Base-by-base conservation (phyloP, 2,797 vertebrate species). In the Falco biarmicus region DNA sequence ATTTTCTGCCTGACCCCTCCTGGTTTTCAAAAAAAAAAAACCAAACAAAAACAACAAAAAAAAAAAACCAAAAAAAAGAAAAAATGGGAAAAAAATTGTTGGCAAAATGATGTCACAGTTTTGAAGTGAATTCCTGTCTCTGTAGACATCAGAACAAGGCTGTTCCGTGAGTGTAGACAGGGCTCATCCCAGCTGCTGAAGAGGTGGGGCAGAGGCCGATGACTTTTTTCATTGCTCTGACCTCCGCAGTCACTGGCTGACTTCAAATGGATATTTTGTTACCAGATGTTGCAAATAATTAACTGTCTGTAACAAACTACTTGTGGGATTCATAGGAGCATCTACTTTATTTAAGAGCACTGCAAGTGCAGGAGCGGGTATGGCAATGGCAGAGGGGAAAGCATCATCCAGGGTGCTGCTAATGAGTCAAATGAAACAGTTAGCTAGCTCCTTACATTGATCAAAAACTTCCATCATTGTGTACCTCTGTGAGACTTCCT, bases 31-130 rank as follows among this genome's bases (percentile, higher is more conserved):
- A 63, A 54, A 74, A 87, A 66, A 45, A 50, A 80, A 45, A n/a
- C n/a, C 14, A 0, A 1, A 64, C 37, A 37, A 37, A 37, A 37
- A n/a, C n/a, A n/a, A n/a, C n/a, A 37, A 37, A 37, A 37, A 37
- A 37, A 37, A 10, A 37, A 37, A 37, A 10, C 37, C 9, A 10
- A n/a, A 47, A 45, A n/a, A 41, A 45, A 15, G 6, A 61, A 47
- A 37, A 48, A 48, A 7, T 0, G 2, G 5, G 1, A 0, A 11
- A n/a, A 25, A 26, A 24, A 61, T 8, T 47, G 12, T 60, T 65
- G 63, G 18, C 91, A 16, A 61, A 79, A 64, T 19, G 15, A 7
- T 34, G 15, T 74, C 26, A 45, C 14, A 25, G 4, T 80, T 96
- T 47, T 39, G 34, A 91, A 50, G 60, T 54, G 28, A 88, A 57